Conservation (phyloP, 2,888 invertebrate genomes). For the Chrysolina americana region DNA sequence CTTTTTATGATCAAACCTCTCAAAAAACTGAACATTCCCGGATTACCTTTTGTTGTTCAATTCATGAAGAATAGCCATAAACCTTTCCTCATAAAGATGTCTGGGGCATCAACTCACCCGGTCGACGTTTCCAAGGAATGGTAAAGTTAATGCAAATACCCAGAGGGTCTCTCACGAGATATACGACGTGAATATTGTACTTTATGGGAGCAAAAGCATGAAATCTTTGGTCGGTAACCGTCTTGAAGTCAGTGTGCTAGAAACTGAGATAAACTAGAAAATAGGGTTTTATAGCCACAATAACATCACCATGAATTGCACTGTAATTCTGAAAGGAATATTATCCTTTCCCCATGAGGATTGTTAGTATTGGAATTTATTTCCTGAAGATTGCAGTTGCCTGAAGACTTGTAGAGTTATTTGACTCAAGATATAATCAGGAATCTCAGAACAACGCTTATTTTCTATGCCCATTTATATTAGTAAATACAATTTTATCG, state of each 20-base stretch:
- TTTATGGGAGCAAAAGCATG: constrained; percentile 50
- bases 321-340: constrained; percentile 22
- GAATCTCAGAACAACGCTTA: background rate
- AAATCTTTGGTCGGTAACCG: constrained; percentile 54
- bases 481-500: too few relatives aligned
- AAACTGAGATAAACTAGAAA: constrained; percentile 29
- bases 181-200: constrained; percentile 51
- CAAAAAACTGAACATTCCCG: too few relatives aligned
- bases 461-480: too few relatives aligned
- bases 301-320: constrained; percentile 21
- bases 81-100: background rate
- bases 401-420: background rate
- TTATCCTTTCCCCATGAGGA: background rate
- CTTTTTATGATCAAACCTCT: too few relatives aligned
- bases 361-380: constrained; percentile 12
- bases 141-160: constrained; percentile 52
- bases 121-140: constrained; percentile 41
- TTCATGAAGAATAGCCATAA: background rate
- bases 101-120: background rate
- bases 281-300: constrained; percentile 22
- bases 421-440: background rate
- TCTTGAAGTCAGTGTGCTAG: constrained; percentile 49
- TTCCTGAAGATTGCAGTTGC: background rate
- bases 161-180: constrained; percentile 44
- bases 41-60: background rate